Base-by-base conservation (phyloP, 2,888 invertebrate genomes). In the Hypsopygia costalis region DNA sequence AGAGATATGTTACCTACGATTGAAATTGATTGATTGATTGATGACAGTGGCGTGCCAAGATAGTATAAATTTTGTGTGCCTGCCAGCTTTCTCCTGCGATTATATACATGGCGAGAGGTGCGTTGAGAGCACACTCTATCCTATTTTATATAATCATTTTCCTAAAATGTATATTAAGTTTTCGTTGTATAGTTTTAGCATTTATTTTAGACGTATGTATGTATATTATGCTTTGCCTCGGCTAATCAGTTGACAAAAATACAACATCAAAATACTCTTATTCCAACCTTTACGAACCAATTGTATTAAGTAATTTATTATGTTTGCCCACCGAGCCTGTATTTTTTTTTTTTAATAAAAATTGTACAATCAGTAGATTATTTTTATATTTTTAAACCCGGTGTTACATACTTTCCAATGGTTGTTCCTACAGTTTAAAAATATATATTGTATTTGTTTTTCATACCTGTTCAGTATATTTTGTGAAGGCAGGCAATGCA, bases 101-200 rank as follows among this genome's bases (percentile, higher is more conserved):
- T 2, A 3, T 4, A 3, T 16, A 4, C 4, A 16, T 4, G 16
- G 16, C 2, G 4, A 16, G 16, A 16, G 3, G 4, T 16, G 4
- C 16, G 4, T 16, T 16, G 16, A 16, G 4, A 16, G 16, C 16
- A 16, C 16, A 16, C 4, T 3, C 16, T 16, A 16, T 16, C 4
- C 52, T 60, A 58, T 57, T 51, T 50, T 52, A 58, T 62, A 43
- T 44, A 43, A n/a, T 59, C 60, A 60, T 62, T 60, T 57, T 52
- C 54, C 47, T 54, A 56, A 57, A 55, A 46, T 36, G 68, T 67
- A 62, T 46, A 52, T 41, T 58, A 69, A 66, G 58, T 55, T 57
- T 49, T 63, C 40, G 48, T 47, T 74, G 73, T 74, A 74, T 67
- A 75, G 69, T 70, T 59, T 65, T 71, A 73, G 72, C 70, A 71